Evolutionary conservation across 2,888 invertebrate genomes (phyloP).

Genomic region (Luperina nickerlii): DNA sequence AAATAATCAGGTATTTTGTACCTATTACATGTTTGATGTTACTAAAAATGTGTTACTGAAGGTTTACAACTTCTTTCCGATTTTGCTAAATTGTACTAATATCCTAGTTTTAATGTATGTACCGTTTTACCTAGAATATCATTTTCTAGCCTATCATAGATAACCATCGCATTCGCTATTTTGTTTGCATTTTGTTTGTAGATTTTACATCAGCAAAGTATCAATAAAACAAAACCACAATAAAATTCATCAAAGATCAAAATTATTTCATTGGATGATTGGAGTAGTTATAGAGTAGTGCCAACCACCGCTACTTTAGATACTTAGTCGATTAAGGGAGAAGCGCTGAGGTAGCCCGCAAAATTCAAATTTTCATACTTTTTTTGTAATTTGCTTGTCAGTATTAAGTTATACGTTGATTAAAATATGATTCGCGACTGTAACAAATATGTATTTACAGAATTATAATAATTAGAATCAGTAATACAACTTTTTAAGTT

Average conservation of each 20-base stretch:
- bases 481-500: too few relatives aligned
- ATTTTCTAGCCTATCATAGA: neutral
- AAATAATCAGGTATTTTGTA: too few relatives aligned
- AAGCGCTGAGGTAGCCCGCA: too few relatives aligned
- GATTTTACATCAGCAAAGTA: constrained; percentile 12
- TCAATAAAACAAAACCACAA: neutral
- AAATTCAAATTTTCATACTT: too few relatives aligned
- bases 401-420: too few relatives aligned
- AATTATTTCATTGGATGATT: constrained; percentile 5
- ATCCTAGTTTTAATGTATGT: neutral
- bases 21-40: too few relatives aligned
- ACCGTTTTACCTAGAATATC: neutral
- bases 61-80: neutral
- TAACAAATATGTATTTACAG: too few relatives aligned
- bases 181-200: neutral
- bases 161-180: neutral
- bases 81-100: neutral
- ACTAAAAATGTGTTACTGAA: neutral
- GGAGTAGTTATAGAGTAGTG: constrained; percentile 19
- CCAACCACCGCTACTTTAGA: neutral
- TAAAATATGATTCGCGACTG: too few relatives aligned
- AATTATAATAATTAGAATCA: too few relatives aligned
- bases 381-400: too few relatives aligned
- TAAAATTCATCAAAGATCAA: constrained; percentile 14
- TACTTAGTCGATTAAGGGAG: constrained; percentile 19